Conservation (phyloP, 2,888 invertebrate genomes). For the Sphaeridia pumilis region DNA sequence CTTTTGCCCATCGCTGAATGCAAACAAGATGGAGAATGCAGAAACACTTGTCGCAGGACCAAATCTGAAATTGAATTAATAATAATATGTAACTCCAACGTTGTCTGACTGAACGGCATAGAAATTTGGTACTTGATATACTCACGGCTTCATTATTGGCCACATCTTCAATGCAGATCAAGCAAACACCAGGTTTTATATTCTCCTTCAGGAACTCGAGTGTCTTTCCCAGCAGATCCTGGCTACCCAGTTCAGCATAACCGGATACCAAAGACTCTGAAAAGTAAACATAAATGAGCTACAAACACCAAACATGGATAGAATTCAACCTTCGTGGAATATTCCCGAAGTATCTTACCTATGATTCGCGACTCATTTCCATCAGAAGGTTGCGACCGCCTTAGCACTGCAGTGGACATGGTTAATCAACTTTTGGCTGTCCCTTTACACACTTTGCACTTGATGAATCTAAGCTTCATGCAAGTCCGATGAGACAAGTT, state of each 20-base stretch:
- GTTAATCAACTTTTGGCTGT: too few relatives aligned
- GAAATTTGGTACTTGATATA: conserved; percentile 7
- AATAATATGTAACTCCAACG: not conserved
- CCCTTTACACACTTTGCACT: too few relatives aligned
- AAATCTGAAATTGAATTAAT: conserved; percentile 49
- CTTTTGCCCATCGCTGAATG: conserved; percentile 83
- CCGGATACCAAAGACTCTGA: conserved; percentile 24
- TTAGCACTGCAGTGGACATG: too few relatives aligned
- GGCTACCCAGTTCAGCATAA: conserved; percentile 22
- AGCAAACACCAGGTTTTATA: conserved; percentile 55
- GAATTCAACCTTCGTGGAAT: too few relatives aligned
- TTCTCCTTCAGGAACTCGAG: conserved; percentile 31
- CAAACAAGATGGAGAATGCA: conserved; percentile 77
- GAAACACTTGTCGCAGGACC: conserved; percentile 74
- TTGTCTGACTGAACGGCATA: conserved; percentile 16
- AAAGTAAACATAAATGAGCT: not conserved
- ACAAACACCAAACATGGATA: not conserved
- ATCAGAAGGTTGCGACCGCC: too few relatives aligned
- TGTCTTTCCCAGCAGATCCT: conserved; percentile 28
- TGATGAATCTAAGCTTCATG: too few relatives aligned
- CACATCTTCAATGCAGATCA: conserved; percentile 80
- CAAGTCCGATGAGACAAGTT: too few relatives aligned
- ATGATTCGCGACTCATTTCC: too few relatives aligned
- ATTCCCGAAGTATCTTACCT: too few relatives aligned
- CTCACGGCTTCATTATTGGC: conserved; percentile 60